Evolutionary conservation across 2,888 invertebrate species (phyloP), one percentile per base, ranked within the genome.

Genomic region (Portevinia maculata): DNA sequence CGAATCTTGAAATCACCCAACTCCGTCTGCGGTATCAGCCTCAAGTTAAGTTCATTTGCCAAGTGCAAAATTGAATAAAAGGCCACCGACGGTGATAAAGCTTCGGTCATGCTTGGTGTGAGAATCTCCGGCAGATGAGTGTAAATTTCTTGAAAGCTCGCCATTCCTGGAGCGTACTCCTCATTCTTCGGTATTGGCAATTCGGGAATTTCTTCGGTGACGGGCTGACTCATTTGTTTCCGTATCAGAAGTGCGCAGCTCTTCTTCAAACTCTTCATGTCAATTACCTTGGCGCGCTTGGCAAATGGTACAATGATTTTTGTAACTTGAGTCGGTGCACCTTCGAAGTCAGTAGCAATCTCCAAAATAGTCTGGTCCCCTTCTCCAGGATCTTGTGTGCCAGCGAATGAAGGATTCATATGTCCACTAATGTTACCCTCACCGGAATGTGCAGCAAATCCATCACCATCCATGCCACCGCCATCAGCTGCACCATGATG

Each of bases 211-310:
- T 79, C 52, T 4, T 79, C 74, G 62, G 79, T 86, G 0, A 85
- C 46, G 11, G 73, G 64, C 15, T 67, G 85, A 1, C 86, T 71
- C 39, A 89, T 62, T 73, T 89, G 88, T 9, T 86, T 87, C 32
- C 86, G 86, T 7, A 96, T 90, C 84, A 94, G 89, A 41, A 92
- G 92, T 94, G 96, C 96, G 83, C 96, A 94, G 62, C 93, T 92
- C n/a, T 92, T 91, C 88, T 97, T 97, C 48, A 97, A 90, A 87
- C 94, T 94, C 87, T 94, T 95, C 93, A 97, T 97, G 87, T 98
- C 96, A 44, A 97, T 93, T 74, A 95, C 95, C 88, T 97, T 97
- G 4, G 97, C 96, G 67, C 94, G 93, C 90, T 94, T 94, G 4
- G 97, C 96, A 89, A 96, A 97, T 0, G 94, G 93, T 79, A 97